Evolutionary conservation across 92 coral and sea anemone species (phyloP), one percentile per base, ranked within the genome.

Genomic region (Porites lobata): DNA sequence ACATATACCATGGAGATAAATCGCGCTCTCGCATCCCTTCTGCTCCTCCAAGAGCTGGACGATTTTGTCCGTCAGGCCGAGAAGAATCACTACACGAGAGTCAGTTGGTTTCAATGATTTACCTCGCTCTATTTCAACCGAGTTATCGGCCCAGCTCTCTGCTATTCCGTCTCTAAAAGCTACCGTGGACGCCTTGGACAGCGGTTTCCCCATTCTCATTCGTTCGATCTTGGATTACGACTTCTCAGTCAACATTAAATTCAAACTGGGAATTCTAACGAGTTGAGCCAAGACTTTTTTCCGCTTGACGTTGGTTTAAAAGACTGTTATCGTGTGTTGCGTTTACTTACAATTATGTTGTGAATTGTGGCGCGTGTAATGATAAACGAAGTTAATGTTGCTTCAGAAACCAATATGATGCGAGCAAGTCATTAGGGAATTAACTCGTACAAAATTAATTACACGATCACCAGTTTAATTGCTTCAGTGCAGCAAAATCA

Each of bases 41-140:
- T 90, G 5, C 84, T 88, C 2, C 57, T 90, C 38, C 56, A 75
- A 3, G 90, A 90, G 47, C 73, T 90, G 3, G 87, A 90, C 9
- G 90, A 90, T 53, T 62, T 82, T 5, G 24, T 89, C 17, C 72
- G 53, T 15, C 93, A 85, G 32, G 4, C 84, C 0, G 63, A 77
- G 0, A 47, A 70, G n/a, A 64, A 1, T 85, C 1, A 71, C 87
- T 51, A 57, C 9, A 7, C 74, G 59, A n/a, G 32, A 85, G 50
- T 22, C 86, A 2, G 18, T 90, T 1, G 76, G 93, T 0, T 74
- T 24, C 43, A 75, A 69, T 6, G 93, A 80, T 6, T 14, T 90
- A 7, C 90, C 90, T 1, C 69, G 86, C 18, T 63, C 67, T 14
- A 63, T 63, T n/a, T 14, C 67, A 12, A 63, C 67, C n/a, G 67